A percentile compares a stretch with the other conserved stretches of the same genome.
Evolutionary conservation across 1,140 invertebrate species (phyloP).

Genomic region (Panulirus ornatus): DNA sequence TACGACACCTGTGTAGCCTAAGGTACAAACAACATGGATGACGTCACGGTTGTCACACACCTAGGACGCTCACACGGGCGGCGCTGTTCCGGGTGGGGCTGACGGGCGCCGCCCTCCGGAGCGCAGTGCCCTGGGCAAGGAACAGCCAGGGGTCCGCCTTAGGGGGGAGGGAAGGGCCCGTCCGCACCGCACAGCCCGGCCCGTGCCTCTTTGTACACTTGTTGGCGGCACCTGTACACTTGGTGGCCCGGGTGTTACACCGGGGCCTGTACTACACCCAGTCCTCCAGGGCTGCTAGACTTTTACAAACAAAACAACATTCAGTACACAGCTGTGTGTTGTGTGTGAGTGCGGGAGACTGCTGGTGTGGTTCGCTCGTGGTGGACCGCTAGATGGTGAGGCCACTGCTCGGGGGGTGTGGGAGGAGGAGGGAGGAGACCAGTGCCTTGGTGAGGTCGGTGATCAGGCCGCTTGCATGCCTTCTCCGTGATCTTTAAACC

Average conservation of each 20-base stretch:
- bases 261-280: slow-evolving; percentile 17
- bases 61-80: slow-evolving; percentile 67
- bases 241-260: slow-evolving; percentile 37
- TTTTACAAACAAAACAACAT: slow-evolving; percentile 66
- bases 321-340: slow-evolving; percentile 54
- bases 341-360: slow-evolving; percentile 42
- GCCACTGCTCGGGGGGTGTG: not conserved
- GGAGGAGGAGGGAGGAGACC: not conserved
- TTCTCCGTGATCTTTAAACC: too few species aligned
- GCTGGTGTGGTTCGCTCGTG: slow-evolving; percentile 5
- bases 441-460: not conserved
- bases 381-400: slow-evolving; percentile 9
- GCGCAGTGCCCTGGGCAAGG: not conserved
- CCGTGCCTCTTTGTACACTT: slow-evolving; percentile 68
- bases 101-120: slow-evolving; percentile 9
- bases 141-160: not conserved
- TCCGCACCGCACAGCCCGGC: slow-evolving; percentile 48
- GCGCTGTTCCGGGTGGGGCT: slow-evolving; percentile 33
- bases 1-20: slow-evolving; percentile 71
- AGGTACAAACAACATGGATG: slow-evolving; percentile 72
- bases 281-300: slow-evolving; percentile 50
- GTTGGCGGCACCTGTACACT: slow-evolving; percentile 68
- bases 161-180: not conserved
- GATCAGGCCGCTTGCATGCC: not conserved
- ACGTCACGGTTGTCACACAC: slow-evolving; percentile 71